phyloP scores from a whole-genome alignment of 2,797 vertebrate genomes.

The Platalea minor region DNA sequence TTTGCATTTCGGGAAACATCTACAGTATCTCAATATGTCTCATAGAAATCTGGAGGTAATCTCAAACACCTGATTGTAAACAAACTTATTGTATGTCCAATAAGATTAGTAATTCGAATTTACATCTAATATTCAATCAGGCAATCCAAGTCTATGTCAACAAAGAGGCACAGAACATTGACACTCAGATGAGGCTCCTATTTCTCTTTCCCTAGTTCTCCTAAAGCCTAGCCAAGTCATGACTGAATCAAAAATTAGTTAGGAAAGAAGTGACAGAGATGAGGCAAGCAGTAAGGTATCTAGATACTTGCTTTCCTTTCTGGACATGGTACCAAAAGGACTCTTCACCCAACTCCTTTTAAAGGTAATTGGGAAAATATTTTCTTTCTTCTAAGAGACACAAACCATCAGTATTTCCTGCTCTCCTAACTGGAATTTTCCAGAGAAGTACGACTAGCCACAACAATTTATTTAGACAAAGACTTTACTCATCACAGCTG shows the following conservation, averaged over 20 bases:
- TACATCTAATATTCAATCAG: neutral
- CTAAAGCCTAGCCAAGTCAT: neutral
- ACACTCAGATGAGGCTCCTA: neutral
- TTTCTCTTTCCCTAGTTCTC: neutral
- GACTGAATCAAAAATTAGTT: neutral
- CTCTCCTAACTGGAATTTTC: neutral
- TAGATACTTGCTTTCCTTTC: neutral
- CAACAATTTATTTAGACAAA: neutral
- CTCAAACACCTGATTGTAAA: neutral
- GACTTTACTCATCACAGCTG: neutral
- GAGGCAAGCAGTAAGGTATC: neutral
- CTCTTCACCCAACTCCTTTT: neutral
- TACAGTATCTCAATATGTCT: neutral
- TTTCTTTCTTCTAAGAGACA: neutral
- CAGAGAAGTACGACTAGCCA: neutral
- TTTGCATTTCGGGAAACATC: neutral
- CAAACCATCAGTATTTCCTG: neutral
- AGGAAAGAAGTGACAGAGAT: neutral
- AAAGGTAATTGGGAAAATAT: neutral
- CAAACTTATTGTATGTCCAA: neutral
- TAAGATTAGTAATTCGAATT: neutral
- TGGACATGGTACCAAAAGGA: neutral
- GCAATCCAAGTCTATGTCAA: neutral
- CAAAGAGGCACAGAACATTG: neutral
- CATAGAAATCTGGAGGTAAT: neutral